phyloP scores from a whole-genome alignment of 2,113 vertebrate genomes.

The Onychorhynchus coronatus region DNA sequence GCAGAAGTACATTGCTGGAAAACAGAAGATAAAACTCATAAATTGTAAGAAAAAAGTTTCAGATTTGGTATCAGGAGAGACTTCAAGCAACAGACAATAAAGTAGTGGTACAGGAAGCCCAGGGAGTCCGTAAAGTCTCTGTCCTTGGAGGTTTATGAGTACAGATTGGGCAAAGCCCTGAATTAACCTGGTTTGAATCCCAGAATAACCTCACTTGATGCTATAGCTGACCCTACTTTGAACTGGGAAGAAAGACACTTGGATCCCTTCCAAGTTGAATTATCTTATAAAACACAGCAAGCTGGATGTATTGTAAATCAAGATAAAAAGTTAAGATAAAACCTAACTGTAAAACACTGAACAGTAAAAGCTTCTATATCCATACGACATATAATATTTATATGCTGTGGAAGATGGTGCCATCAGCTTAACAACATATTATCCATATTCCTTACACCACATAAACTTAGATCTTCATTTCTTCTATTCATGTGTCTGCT shows the following conservation, averaged over 20 bases:
- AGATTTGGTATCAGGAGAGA: background rate
- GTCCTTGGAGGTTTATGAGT: background rate
- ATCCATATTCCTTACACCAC: background rate
- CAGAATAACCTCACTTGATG: background rate
- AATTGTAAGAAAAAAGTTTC: background rate
- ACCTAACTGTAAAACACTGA: background rate
- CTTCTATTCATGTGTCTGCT: background rate
- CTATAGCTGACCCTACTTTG: background rate
- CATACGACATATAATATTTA: background rate
- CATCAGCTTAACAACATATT: background rate
- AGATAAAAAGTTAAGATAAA: background rate
- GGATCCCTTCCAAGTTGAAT: background rate
- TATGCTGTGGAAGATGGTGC: background rate
- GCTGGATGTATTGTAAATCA: background rate
- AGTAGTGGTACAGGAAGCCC: background rate
- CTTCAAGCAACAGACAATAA: background rate
- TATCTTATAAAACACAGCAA: background rate
- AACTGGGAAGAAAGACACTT: background rate
- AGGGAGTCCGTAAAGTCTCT: background rate
- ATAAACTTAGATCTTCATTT: background rate
- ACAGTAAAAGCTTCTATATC: background rate
- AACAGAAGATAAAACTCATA: background rate
- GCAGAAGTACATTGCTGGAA: background rate
- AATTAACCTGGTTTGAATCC: background rate
- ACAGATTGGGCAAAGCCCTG: background rate